These are phyloP conservation scores for Sebastes trivittatus DNA, from an alignment of 2,797 vertebrate species.

Conservation along the genomic window DNA sequence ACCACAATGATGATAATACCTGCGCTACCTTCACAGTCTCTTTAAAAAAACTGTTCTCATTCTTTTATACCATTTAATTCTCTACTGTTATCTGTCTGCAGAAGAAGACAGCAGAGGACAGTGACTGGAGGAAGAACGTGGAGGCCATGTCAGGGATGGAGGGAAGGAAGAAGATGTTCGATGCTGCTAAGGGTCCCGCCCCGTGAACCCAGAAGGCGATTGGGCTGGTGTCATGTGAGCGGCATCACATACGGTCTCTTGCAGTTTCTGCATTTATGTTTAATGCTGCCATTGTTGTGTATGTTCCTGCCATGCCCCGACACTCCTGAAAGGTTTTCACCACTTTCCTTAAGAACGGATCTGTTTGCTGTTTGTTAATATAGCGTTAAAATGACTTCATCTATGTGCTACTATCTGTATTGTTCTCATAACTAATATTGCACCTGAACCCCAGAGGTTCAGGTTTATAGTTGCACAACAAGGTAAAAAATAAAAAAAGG, in stretches of 20 bases:
- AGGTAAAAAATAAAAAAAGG: neutral
- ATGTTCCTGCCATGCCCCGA: neutral
- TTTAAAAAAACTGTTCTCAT: neutral
- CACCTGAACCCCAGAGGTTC: neutral
- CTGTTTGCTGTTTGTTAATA: neutral
- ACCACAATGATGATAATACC: constrained; percentile 9
- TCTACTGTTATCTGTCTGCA: constrained; percentile 23
- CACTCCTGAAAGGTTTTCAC: neutral
- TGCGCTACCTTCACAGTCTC: neutral
- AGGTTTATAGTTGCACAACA: neutral
- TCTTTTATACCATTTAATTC: neutral
- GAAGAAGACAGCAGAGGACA: constrained; percentile 92
- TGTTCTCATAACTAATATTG: neutral
- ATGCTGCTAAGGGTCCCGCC: constrained; percentile 89
- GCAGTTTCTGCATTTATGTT: neutral
- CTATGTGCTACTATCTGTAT: neutral
- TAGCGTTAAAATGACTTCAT: neutral
- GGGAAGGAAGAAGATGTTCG: constrained; percentile 97
- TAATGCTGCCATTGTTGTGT: neutral
- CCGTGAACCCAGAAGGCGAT: constrained; percentile 79
- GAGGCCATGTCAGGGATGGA: constrained; percentile 99
- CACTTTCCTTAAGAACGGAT: neutral
- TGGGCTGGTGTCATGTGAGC: neutral
- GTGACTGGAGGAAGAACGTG: constrained; percentile 97
- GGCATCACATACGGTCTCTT: neutral